These are phyloP conservation scores for Trichopoda pennipes DNA, from an alignment of 2,888 invertebrate genomes.

Conservation along the genomic window DNA sequence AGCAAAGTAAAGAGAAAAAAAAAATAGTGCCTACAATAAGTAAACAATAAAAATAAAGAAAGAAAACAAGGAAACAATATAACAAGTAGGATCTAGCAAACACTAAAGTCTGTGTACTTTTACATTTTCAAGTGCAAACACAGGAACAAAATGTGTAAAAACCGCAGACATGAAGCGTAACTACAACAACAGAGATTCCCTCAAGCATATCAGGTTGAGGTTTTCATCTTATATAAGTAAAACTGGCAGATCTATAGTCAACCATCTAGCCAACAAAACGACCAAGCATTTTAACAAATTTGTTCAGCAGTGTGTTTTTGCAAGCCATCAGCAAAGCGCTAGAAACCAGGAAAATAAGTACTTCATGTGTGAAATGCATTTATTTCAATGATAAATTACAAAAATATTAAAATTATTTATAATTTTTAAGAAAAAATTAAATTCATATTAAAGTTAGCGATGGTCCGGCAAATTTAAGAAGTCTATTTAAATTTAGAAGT, in stretches of 20 bases:
- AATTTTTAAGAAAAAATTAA: constrained; percentile 11
- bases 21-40: constrained; percentile 20
- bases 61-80: constrained; percentile 27
- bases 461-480: too few species aligned
- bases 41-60: not conserved
- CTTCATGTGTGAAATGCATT: constrained; percentile 57
- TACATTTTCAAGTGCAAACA: constrained; percentile 53
- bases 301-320: constrained; percentile 40
- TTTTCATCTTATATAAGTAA: constrained; percentile 56
- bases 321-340: constrained; percentile 2
- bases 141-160: constrained; percentile 63
- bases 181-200: constrained; percentile 68
- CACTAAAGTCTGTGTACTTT: constrained; percentile 52
- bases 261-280: constrained; percentile 21
- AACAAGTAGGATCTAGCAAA: constrained; percentile 53
- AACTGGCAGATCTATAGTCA: constrained; percentile 30
- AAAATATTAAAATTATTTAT: constrained; percentile 46
- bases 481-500: not conserved
- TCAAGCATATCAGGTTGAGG: constrained; percentile 66
- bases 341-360: constrained; percentile 29
- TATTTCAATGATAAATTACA: constrained; percentile 49
- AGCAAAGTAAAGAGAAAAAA: not conserved
- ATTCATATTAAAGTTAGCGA: not conserved
- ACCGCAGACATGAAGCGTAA: constrained; percentile 69
- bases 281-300: constrained; percentile 49